Percentiles rank a stretch among this genome's conserved stretches.
These are phyloP conservation scores for Rhinoderma darwinii DNA, from an alignment of 2,113 vertebrate species.

Conservation along the genomic window DNA sequence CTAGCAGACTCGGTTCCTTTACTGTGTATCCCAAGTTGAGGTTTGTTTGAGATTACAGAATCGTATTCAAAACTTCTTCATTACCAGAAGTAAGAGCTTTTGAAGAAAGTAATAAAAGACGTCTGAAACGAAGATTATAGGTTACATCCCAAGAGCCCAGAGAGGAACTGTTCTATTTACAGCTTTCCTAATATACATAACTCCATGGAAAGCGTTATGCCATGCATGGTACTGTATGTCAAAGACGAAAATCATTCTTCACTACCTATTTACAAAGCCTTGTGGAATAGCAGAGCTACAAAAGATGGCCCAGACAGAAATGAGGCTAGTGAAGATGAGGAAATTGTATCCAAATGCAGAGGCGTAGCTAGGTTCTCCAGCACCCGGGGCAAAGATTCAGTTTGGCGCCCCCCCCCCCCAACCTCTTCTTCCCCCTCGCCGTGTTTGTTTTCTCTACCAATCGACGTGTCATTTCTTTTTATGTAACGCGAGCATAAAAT, in stretches of 20 bases:
- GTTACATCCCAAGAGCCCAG: slow-evolving; percentile 12
- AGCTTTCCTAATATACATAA: slow-evolving; percentile 29
- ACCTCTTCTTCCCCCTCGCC: no score
- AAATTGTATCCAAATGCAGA: not conserved
- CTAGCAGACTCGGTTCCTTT: not conserved
- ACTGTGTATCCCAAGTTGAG: not conserved
- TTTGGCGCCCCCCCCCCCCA: no score
- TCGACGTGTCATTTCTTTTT: no score
- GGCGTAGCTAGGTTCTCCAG: no score
- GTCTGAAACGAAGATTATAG: slow-evolving; percentile 29
- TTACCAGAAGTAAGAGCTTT: slow-evolving; percentile 13
- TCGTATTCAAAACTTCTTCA: slow-evolving; percentile 19
- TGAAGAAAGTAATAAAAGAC: slow-evolving; percentile 15
- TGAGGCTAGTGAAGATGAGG: not conserved
- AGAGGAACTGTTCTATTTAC: slow-evolving; percentile 46
- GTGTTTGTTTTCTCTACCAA: no score
- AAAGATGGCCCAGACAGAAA: not conserved
- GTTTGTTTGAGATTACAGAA: not conserved
- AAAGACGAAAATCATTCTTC: slow-evolving; percentile 20
- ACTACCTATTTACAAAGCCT: not conserved
- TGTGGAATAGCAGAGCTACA: not conserved
- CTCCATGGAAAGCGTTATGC: not conserved
- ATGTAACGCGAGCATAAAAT: no score
- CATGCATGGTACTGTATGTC: slow-evolving; percentile 13
- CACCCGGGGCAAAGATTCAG: no score